Conservation (phyloP, 1,140 invertebrate genomes). For the Heliconius melpomene region DNA sequence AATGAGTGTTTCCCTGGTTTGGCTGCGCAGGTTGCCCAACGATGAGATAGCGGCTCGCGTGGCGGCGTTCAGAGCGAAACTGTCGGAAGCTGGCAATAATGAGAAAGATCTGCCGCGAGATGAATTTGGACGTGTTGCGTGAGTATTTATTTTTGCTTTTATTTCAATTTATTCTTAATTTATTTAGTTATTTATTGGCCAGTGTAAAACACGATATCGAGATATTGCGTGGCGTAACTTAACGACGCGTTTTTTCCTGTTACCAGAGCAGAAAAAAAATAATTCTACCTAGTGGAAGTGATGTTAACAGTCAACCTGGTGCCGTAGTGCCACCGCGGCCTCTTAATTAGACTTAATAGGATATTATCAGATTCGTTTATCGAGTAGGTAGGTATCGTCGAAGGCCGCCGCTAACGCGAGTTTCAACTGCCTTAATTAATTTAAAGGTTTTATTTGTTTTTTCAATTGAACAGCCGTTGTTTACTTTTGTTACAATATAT, state of each 20-base stretch:
- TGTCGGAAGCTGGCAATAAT: conserved; percentile 84
- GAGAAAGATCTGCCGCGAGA: conserved; percentile 83
- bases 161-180: too few relatives aligned
- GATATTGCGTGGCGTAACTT: too few relatives aligned
- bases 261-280: too few relatives aligned
- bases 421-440: conserved; percentile 3
- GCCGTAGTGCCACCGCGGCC: too few relatives aligned
- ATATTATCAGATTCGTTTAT: not conserved
- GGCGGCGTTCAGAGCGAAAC: conserved; percentile 88
- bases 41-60: conserved; percentile 92
- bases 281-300: too few relatives aligned
- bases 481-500: not conserved
- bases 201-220: too few relatives aligned
- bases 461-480: not conserved
- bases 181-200: too few relatives aligned
- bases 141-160: conserved; percentile 76
- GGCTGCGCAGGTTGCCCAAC: conserved; percentile 85
- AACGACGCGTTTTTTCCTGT: too few relatives aligned
- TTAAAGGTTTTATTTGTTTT: conserved; percentile 8
- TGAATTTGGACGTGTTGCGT: conserved; percentile 89
- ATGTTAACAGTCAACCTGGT: too few relatives aligned
- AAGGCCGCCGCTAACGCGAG: not conserved
- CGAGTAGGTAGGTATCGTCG: conserved; percentile 3
- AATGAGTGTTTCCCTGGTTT: conserved; percentile 75
- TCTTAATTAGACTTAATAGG: not conserved